Percentiles rank a stretch among this genome's conserved stretches.
phyloP scores from a whole-genome alignment of 2,113 vertebrate genomes.

The Syngnathus typhle region DNA sequence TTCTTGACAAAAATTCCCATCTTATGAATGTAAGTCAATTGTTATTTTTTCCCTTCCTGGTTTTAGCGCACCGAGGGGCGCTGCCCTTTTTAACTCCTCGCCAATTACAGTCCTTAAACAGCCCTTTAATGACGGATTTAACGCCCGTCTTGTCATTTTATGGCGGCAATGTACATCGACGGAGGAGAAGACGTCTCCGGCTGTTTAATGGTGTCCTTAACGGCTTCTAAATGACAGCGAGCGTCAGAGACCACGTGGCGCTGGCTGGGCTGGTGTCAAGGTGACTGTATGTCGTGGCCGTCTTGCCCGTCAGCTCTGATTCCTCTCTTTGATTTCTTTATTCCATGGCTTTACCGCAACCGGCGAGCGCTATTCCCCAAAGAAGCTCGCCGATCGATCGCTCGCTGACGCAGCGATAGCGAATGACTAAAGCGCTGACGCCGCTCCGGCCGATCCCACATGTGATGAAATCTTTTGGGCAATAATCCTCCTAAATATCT shows the following conservation, averaged over 20 bases:
- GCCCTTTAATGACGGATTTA: slow-evolving; percentile 55
- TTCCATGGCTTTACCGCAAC: slow-evolving; percentile 62
- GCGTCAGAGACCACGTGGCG: slow-evolving; percentile 15
- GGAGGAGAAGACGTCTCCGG: slow-evolving; percentile 32
- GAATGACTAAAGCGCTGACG: slow-evolving; percentile 36
- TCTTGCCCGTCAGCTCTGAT: slow-evolving; percentile 65
- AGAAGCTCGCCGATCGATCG: slow-evolving; percentile 58
- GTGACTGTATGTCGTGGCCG: slow-evolving; percentile 48
- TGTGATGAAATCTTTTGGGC: slow-evolving; percentile 14
- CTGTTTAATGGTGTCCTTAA: slow-evolving; percentile 36
- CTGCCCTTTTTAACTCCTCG: slow-evolving; percentile 37
- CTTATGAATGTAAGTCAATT: no score
- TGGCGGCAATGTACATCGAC: slow-evolving; percentile 52
- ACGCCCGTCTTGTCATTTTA: slow-evolving; percentile 59
- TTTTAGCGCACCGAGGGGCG: neutral
- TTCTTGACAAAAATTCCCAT: no score
- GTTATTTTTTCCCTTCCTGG: no score
- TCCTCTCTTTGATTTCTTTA: slow-evolving; percentile 66
- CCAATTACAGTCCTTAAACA: slow-evolving; percentile 60
- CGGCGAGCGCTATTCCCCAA: slow-evolving; percentile 43
- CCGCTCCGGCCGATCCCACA: slow-evolving; percentile 22
- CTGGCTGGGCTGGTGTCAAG: slow-evolving; percentile 59
- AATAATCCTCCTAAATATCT: no score
- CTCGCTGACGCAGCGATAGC: slow-evolving; percentile 47
- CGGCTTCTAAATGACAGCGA: slow-evolving; percentile 13